Base-by-base conservation (phyloP, 2,888 invertebrate genomes). In the Tiliacea citrago region DNA sequence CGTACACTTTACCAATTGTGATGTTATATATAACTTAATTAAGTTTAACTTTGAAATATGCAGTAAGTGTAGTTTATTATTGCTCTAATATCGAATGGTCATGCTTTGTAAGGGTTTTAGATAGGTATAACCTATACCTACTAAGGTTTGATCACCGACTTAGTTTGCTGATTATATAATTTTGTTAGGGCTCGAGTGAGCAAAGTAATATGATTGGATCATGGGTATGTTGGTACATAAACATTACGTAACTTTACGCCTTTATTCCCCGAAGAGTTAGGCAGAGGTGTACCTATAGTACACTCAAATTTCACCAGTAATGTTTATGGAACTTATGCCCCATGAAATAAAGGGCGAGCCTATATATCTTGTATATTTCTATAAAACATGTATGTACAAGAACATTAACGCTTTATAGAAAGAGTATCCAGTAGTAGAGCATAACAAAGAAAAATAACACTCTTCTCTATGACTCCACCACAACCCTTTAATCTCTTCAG, bases 1-100 rank as follows among this genome's bases (percentile, higher is more conserved):
- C 9, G 57, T 47, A 68, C 42, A 24, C 18, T 61, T 69, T 42
- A 45, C 29, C 61, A n/a, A 61, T 69, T 75, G 18, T 16, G 35
- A 24, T 79, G 18, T 60, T 35, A 49, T 39, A 39, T 39, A 21
- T 55, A 55, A 61, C 9, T 51, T 68, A 29, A 75, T 65, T 57
- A 1, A 24, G 49, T 39, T 60, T 57, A 8, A 42, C 21, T 68
- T 47, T 49, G 16, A 53, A 60, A 60, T 68, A 39, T 39, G 29
- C 6, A 57, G 6, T 29, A 16, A 58, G 10, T 35, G n/a, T 9
- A 21, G 29, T 63, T 62, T 57, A 55, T 42, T 42, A n/a, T 45
- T 42, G 8, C 57, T 47, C 13, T 51, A 35, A 75, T 13, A 58
- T n/a, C 10, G 2, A 58, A 35, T 35, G 42, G 39, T 63, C 29